Percentiles rank a stretch among this genome's conserved stretches.
Conservation (phyloP, 2,888 invertebrate genomes). For the Timema podura region DNA sequence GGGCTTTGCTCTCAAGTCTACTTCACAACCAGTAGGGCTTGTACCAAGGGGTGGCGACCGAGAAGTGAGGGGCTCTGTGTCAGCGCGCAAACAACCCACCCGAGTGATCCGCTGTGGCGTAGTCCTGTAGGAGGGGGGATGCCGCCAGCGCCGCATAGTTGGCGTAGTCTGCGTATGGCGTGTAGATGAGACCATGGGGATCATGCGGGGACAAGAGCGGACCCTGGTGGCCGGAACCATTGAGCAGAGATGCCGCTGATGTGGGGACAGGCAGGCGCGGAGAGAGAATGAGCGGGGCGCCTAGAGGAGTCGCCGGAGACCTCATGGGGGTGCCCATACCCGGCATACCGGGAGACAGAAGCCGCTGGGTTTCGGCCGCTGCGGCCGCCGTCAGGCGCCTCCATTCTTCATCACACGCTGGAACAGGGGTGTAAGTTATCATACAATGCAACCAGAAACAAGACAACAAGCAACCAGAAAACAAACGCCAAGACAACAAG, state of each 20-base stretch:
- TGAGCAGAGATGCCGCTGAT: conserved; percentile 61
- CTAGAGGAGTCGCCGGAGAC: conserved; percentile 69
- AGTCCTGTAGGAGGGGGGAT: conserved; percentile 78
- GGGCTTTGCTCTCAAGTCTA: too few species aligned
- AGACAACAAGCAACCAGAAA: too few species aligned
- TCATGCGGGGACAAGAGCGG: conserved; percentile 61
- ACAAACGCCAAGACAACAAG: too few species aligned
- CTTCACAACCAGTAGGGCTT: too few species aligned
- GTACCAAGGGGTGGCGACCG: background rate
- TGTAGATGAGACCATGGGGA: conserved; percentile 83
- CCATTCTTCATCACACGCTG: conserved; percentile 82
- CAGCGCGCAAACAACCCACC: conserved; percentile 91
- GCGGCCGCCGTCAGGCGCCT: conserved; percentile 77
- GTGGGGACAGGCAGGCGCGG: conserved; percentile 83
- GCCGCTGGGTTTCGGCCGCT: conserved; percentile 72
- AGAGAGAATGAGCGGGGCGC: conserved; percentile 89
- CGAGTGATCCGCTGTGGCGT: conserved; percentile 85
- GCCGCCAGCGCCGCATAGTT: conserved; percentile 81
- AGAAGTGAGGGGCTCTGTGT: conserved; percentile 51
- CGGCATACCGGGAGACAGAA: conserved; percentile 58
- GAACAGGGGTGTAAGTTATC: conserved; percentile 1
- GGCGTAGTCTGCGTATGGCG: conserved; percentile 79
- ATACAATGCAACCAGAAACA: too few species aligned
- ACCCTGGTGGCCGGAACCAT: conserved; percentile 57
- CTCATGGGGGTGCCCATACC: conserved; percentile 63